Evolutionary conservation across 2,888 invertebrate genomes (phyloP).

Genomic region (Leptinotarsa peninsularis): DNA sequence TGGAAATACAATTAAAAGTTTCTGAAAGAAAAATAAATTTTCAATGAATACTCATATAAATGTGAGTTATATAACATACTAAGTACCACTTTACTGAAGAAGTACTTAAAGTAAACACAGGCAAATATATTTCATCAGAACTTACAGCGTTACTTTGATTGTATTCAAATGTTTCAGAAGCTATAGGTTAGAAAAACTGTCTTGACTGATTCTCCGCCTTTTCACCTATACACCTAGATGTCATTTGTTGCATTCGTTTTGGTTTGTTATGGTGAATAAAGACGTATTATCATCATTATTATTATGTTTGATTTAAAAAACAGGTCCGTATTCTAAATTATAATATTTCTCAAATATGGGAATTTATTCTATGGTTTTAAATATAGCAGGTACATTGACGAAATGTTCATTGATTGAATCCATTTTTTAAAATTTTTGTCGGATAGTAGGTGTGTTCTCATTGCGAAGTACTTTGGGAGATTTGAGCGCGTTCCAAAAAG

Average conservation of each 20-base stretch:
- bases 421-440: background rate
- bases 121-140: background rate
- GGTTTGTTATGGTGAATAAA: too few species aligned
- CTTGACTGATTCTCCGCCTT: background rate
- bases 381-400: background rate
- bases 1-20: too few species aligned
- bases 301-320: background rate
- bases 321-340: background rate
- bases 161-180: background rate
- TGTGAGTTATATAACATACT: too few species aligned
- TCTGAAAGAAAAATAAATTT: too few species aligned
- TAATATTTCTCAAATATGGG: background rate
- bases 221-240: too few species aligned
- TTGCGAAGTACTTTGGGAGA: slow-evolving; percentile 12
- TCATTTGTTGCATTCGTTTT: too few species aligned
- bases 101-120: background rate
- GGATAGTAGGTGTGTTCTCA: slow-evolving; percentile 4
- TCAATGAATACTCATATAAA: too few species aligned
- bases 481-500: background rate
- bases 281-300: background rate
- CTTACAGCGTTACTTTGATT: background rate
- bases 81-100: background rate
- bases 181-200: background rate
- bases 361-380: background rate
- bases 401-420: background rate